Base-by-base conservation (phyloP, 2,888 invertebrate species). In the Epinotia brunnichana region DNA sequence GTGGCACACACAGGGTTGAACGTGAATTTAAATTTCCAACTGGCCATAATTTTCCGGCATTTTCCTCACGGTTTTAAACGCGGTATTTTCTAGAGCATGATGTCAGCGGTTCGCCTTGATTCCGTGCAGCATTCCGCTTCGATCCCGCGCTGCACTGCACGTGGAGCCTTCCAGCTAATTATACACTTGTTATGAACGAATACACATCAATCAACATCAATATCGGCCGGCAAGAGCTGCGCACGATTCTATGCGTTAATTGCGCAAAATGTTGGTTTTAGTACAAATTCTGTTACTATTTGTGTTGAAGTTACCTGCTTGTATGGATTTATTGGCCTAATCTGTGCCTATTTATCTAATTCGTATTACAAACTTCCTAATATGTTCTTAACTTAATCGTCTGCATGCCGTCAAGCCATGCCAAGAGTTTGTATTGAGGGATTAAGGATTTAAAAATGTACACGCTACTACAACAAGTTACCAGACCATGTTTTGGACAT, bases 81-180 rank as follows among this genome's bases (percentile, higher is more conserved):
- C 77, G 80, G 77, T 80, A 80, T 86, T 85, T 84, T 85, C 84
- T 80, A 78, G 77, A 76, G 77, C 78, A 78, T 85, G 87, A 88
- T 87, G 88, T 86, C 83, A 87, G 87, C 76, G 74, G 83, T 77
- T 87, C 76, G 84, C 90, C 90, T 91, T 91, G 91, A 54, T 57
- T 67, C 78, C 77, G 74, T 75, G 71, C 79, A 81, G 81, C 87
- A 89, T 89, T 88, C 88, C 84, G 76, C 79, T 81, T 82, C 79
- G 80, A 81, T 82, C 80, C 80, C 75, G 76, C 75, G 74, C 70
- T 78, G 83, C 83, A 86, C 69, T 78, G 83, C 83, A 86, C 87
- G 84, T 88, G 87, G 85, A 85, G 82, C 81, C 82, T 84, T 83
- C 80, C 77, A 81, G 79, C 71, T 82, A 81, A 82, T 82, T 81